These are phyloP conservation scores for Hiodon alosoides DNA, from an alignment of 2,113 vertebrate genomes.

Conservation along the genomic window DNA sequence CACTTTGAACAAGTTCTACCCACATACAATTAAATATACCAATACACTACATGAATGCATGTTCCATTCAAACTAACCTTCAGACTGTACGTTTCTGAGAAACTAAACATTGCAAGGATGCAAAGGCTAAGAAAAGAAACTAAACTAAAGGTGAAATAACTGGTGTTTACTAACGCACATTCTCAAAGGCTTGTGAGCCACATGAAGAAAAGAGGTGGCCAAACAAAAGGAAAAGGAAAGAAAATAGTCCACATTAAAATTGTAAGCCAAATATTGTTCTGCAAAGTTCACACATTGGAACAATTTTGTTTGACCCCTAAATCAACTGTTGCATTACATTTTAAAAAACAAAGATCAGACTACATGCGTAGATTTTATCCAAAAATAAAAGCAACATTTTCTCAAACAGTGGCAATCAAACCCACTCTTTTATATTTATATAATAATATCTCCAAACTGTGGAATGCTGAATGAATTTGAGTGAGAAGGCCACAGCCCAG, in stretches of 20 bases:
- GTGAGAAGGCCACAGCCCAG: constrained; percentile 13
- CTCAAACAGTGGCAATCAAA: constrained; percentile 35
- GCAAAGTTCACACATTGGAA: constrained; percentile 25
- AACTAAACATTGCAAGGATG: background rate
- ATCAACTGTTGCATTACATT: constrained; percentile 29
- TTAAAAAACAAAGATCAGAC: constrained; percentile 30
- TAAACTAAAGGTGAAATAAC: constrained; percentile 3
- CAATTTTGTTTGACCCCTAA: constrained; percentile 30
- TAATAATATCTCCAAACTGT: constrained; percentile 21
- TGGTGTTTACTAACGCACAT: background rate
- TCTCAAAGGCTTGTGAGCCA: background rate
- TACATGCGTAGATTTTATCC: constrained; percentile 28
- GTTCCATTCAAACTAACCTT: background rate
- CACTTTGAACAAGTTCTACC: background rate
- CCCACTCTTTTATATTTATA: constrained; percentile 23
- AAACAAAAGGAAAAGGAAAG: constrained; percentile 1
- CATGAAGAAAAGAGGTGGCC: background rate
- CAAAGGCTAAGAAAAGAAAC: background rate
- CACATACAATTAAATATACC: background rate
- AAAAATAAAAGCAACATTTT: constrained; percentile 25
- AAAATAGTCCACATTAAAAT: constrained; percentile 16
- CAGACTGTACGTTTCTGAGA: too few species aligned
- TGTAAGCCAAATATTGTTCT: constrained; percentile 30
- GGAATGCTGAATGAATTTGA: constrained; percentile 10
- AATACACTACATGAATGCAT: background rate